Base-by-base conservation (phyloP, 2,797 vertebrate species). In the Pseudopleuronectes americanus region DNA sequence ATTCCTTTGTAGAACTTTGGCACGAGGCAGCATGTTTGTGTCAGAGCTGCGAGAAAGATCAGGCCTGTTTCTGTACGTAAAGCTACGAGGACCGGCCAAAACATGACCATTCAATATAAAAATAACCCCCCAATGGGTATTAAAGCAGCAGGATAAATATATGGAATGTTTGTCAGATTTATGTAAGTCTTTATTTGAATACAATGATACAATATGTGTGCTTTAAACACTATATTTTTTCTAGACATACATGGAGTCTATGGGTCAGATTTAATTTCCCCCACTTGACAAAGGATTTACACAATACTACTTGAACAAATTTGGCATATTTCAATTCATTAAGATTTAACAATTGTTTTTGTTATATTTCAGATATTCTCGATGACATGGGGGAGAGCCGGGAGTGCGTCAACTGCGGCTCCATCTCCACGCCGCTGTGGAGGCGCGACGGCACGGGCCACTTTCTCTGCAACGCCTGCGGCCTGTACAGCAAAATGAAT, bases 401-500 rank as follows among this genome's bases (percentile, higher is more conserved):
- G 2, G 98, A 99, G 80, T 99, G 98, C 74, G 98, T 99, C 55
- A 99, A 99, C 94, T 99, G 98, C 73, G 98, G 98, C 80, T 98
- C 97, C 88, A 97, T 99, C 89, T 98, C 98, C 92, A 99, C 98
- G 79, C 98, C 98, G 45, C 94, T 99, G 10, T 99, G 98, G 98
- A 96, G 98, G 89, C 96, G 97, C 77, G 98, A 99, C 81, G 97
- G 97, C 88, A 99, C 97, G 4, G 97, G 98, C 1, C 96, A 99
- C 95, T 99, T 99, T 92, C 95, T 99, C 83, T 99, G 98, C 92
- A 99, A 99, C 84, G 98, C 98, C 84, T 99, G 98, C 84, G 98
- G 98, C 84, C 96, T 99, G 55, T 99, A 99, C 93, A 98, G 97
- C 95, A 99, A 99, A 93, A 98, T 98, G 97, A 99, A 99, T 84